Conservation (phyloP, 2,113 vertebrate species). For the Rhinichthys klamathensis region DNA sequence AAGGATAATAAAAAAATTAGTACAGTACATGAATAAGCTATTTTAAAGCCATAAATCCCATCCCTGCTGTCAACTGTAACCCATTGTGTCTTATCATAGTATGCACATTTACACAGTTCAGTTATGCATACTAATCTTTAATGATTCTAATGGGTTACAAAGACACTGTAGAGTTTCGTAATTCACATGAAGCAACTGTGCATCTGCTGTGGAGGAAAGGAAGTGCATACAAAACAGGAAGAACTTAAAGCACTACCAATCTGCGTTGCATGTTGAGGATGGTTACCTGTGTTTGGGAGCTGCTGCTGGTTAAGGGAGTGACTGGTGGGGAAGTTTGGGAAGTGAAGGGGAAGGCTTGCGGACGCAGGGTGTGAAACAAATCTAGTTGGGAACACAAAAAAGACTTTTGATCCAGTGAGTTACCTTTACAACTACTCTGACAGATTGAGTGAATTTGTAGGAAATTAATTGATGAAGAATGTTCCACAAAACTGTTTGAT, state of each 20-base stretch:
- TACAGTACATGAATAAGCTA: too few species aligned
- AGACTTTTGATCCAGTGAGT: conserved; percentile 6
- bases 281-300: conserved; percentile 86
- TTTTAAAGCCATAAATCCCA: not conserved
- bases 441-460: not conserved
- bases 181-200: not conserved
- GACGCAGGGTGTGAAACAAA: conserved; percentile 88
- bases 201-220: not conserved
- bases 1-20: too few species aligned
- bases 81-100: not conserved
- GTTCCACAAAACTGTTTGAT: not conserved
- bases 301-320: conserved; percentile 75
- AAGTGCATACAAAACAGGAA: not conserved
- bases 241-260: not conserved
- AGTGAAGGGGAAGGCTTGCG: conserved; percentile 73
- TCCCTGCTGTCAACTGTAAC: not conserved
- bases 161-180: not conserved
- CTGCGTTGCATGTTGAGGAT: conserved; percentile 49
- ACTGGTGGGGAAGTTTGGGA: conserved; percentile 76
- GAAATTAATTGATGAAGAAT: not conserved
- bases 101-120: not conserved
- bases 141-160: not conserved
- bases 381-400: conserved; percentile 73
- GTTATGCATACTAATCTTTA: not conserved
- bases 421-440: not conserved